phyloP scores from a whole-genome alignment of 2,888 invertebrate species.

The Andrena bicolor region DNA sequence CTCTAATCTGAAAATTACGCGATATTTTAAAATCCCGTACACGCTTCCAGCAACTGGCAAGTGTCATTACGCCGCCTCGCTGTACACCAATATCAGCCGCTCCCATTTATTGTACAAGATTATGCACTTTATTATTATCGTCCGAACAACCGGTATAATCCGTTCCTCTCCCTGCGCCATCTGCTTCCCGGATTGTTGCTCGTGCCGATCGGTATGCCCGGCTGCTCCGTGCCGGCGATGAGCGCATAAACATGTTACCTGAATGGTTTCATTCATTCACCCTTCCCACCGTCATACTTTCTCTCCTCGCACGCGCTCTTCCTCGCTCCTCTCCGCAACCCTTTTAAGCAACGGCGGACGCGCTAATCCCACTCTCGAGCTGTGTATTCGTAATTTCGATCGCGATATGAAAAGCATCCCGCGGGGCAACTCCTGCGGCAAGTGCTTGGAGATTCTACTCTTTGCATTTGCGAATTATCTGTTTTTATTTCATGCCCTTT shows the following conservation, averaged over 20 bases:
- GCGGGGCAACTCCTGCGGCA: not conserved
- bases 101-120: constrained; percentile 67
- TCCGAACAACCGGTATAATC: constrained; percentile 63
- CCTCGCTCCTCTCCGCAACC: constrained; percentile 27
- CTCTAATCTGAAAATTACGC: constrained; percentile 45
- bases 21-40: constrained; percentile 46
- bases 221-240: constrained; percentile 61
- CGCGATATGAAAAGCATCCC: constrained; percentile 35
- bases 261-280: constrained; percentile 77
- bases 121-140: constrained; percentile 72
- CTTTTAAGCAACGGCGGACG: not conserved
- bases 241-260: constrained; percentile 75
- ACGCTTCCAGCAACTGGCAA: constrained; percentile 37
- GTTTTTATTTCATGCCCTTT: too few relatives aligned
- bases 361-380: constrained; percentile 1
- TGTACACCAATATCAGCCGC: constrained; percentile 44
- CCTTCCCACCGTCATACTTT: constrained; percentile 29
- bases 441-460: not conserved
- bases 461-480: constrained; percentile 9
- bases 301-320: constrained; percentile 29
- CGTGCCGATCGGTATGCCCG: constrained; percentile 63
- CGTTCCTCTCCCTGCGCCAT: constrained; percentile 56
- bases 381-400: constrained; percentile 46
- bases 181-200: constrained; percentile 68
- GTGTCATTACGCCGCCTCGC: constrained; percentile 47